Evolutionary conservation across 2,797 vertebrate genomes (phyloP).

Genomic region (Streptopelia turtur): DNA sequence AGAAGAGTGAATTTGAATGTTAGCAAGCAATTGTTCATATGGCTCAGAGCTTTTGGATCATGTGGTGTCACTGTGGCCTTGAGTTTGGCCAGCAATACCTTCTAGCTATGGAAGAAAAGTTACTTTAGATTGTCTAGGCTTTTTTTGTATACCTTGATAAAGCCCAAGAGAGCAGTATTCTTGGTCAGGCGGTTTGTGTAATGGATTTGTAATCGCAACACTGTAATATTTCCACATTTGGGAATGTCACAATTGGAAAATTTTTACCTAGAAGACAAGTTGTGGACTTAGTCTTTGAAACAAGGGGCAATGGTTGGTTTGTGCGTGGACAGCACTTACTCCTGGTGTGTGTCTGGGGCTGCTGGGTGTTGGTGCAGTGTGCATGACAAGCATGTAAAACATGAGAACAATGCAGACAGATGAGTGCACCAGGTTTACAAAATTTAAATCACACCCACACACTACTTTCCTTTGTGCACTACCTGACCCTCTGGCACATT

Average conservation of each 20-base stretch:
- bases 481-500: not conserved
- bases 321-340: not conserved
- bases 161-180: not conserved
- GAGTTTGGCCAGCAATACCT: not conserved
- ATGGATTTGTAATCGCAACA: not conserved
- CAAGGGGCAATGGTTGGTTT: not conserved
- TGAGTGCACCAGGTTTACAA: not conserved
- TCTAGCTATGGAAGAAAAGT: not conserved
- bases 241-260: not conserved
- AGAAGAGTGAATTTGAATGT: not conserved
- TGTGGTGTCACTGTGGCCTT: not conserved
- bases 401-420: not conserved
- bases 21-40: not conserved
- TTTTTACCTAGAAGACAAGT: not conserved
- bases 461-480: not conserved
- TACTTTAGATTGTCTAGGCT: not conserved
- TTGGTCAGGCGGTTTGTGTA: not conserved
- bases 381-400: not conserved
- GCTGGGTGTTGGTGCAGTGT: not conserved
- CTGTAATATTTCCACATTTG: not conserved
- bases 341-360: not conserved
- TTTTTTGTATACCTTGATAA: not conserved
- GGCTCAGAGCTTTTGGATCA: not conserved
- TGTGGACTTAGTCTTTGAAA: not conserved
- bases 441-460: not conserved